Evolutionary conservation across 2,113 vertebrate species (phyloP).

Genomic region (Galeopterus variegatus): DNA sequence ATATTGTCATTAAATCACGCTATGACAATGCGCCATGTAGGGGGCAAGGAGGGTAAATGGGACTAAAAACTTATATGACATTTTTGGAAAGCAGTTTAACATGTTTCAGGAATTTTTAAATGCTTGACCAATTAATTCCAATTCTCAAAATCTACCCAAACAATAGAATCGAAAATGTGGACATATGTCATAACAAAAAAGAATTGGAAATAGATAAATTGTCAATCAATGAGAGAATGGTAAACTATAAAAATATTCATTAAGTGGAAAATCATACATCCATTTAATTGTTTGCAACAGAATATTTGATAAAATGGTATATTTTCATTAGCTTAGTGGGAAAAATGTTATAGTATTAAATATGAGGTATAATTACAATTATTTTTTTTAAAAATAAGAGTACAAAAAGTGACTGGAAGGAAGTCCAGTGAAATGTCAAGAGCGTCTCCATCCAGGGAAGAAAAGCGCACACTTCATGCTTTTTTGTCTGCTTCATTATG

Average conservation of each 20-base stretch:
- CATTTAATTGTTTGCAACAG: not conserved
- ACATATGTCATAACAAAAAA: not conserved
- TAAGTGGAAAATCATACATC: not conserved
- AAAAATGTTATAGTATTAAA: not conserved
- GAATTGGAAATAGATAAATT: not conserved
- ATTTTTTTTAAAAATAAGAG: not conserved
- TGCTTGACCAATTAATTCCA: not conserved
- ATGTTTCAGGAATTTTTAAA: conserved; percentile 2
- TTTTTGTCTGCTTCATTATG: not conserved
- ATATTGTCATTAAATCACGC: not conserved
- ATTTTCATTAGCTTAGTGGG: not conserved
- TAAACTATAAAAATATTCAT: not conserved
- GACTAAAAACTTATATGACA: not conserved
- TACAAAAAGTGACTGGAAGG: not conserved
- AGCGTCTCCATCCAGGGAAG: not conserved
- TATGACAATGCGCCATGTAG: not conserved
- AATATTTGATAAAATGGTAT: conserved; percentile 10
- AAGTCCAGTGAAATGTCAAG: not conserved
- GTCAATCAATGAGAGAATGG: not conserved
- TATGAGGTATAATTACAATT: not conserved
- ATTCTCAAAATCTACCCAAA: conserved; percentile 11
- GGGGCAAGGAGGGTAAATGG: not conserved
- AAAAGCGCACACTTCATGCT: not conserved
- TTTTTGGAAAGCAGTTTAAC: not conserved
- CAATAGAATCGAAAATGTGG: not conserved